Evolutionary conservation across 2,797 vertebrate species (phyloP), one percentile per base, ranked within the genome.

Genomic region (Leptatherina wallacei): DNA sequence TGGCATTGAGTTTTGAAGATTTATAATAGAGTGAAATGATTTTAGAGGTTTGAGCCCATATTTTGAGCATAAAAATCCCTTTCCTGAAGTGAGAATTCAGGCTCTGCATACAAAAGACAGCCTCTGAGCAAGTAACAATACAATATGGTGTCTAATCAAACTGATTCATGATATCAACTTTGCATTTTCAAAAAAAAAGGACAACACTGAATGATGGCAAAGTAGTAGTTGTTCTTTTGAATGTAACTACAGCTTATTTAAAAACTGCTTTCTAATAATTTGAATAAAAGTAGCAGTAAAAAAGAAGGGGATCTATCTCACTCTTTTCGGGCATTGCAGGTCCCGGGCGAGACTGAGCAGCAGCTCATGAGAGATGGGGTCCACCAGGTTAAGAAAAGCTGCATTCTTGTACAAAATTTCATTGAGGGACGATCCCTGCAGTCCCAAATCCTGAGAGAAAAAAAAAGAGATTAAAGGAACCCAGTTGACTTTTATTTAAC

Each of bases 301-400:
- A 16, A 22, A 55, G 1, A n/a, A 52, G 7, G n/a, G 1, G 29
- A 33, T 58, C 44, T 65, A 61, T 56, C 86, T 90, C 89, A 97
- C 96, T 95, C 92, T 95, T 88, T 96, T 96, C 38, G 96, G 96
- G 83, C 96, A 98, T 81, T 98, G 96, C 61, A 98, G 92, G 73
- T 97, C 96, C 63, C 94, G 90, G 59, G 96, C 95, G 1, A 98
- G 94, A 84, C 90, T 95, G 86, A 96, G 94, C 40, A 97, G 94
- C 71, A 97, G 91, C 86, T 97, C 95, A 0, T 97, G 96, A 65
- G 97, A 97, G 73, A 97, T 97, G 47, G 97, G 97, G 78, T 97
- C 97, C 90, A 97, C 97, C 83, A 96, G 86, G 89, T 96, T 97
- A 73, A 97, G 96, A 77, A 97, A 96, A 63, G 96, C 93, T 0